Evolutionary conservation across 2,888 invertebrate genomes (phyloP).

Genomic region (Cephus nigrinus): DNA sequence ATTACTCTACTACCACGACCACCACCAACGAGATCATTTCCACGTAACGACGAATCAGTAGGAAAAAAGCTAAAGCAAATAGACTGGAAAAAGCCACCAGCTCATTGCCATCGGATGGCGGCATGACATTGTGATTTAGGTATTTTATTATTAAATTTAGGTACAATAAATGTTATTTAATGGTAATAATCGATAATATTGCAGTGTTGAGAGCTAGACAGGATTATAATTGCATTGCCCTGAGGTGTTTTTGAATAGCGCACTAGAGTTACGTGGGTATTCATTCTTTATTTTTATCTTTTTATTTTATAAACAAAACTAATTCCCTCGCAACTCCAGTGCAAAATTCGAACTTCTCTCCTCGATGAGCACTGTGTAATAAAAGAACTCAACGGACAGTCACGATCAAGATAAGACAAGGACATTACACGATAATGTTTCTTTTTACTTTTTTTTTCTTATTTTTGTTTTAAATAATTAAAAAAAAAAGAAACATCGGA

Average conservation of each 20-base stretch:
- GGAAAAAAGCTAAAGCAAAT: constrained; percentile 7
- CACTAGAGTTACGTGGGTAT: not conserved
- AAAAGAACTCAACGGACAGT: not conserved
- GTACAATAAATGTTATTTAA: constrained; percentile 62
- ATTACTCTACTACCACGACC: not conserved
- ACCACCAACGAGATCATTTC: not conserved
- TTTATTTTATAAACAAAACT: constrained; percentile 3
- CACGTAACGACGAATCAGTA: not conserved
- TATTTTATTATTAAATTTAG: constrained; percentile 62
- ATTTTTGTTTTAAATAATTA: not conserved
- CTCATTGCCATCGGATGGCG: constrained; percentile 37
- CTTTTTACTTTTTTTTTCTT: constrained; percentile 6
- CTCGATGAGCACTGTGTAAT: not conserved
- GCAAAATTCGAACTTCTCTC: not conserved
- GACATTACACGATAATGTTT: not conserved
- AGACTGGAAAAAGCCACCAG: constrained; percentile 18
- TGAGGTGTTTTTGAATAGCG: not conserved
- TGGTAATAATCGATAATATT: constrained; percentile 53
- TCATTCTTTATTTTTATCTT: constrained; percentile 7
- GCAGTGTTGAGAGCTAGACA: constrained; percentile 46
- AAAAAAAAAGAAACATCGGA: not conserved
- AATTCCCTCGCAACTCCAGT: not conserved
- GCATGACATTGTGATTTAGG: constrained; percentile 60
- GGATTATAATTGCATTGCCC: constrained; percentile 25
- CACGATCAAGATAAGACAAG: not conserved